phyloP scores from a whole-genome alignment of 2,888 invertebrate species.

The Pollenia griseotomentosa region DNA sequence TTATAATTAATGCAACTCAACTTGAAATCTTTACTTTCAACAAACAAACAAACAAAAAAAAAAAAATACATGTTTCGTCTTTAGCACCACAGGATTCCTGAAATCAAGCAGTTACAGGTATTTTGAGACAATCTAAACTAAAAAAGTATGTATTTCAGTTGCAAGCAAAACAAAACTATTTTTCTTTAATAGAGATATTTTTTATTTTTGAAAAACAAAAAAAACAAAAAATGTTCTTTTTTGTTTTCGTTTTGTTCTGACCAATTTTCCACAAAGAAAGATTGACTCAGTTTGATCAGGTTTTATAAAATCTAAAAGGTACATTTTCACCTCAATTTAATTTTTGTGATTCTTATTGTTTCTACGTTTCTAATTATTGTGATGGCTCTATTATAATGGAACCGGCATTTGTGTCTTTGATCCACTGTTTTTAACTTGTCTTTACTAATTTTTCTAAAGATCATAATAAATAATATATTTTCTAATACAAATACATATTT shows the following conservation, averaged over 20 bases:
- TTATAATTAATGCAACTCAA: conserved; percentile 62
- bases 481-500: conserved; percentile 2
- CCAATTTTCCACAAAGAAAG: conserved; percentile 32
- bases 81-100: conserved; percentile 59
- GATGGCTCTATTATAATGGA: conserved; percentile 27
- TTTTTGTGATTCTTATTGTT: conserved; percentile 25
- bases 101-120: conserved; percentile 55
- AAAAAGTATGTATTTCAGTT: neutral
- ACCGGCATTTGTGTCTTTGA: conserved; percentile 45
- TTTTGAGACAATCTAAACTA: conserved; percentile 17
- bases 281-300: conserved; percentile 11
- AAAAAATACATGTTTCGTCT: conserved; percentile 57
- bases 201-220: conserved; percentile 22
- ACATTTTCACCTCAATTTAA: conserved; percentile 5
- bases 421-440: conserved; percentile 31
- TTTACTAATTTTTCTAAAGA: conserved; percentile 42
- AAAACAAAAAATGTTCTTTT: conserved; percentile 31
- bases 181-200: conserved; percentile 47
- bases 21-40: conserved; percentile 51
- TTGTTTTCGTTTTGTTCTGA: conserved; percentile 38
- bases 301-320: neutral
- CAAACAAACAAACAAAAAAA: neutral
- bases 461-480: conserved; percentile 40
- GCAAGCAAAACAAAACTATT: conserved; percentile 37
- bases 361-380: neutral